Percentiles rank a stretch among this genome's conserved stretches.
Evolutionary conservation across 2,113 vertebrate genomes (phyloP).

Genomic region (Atherinomorus stipes): DNA sequence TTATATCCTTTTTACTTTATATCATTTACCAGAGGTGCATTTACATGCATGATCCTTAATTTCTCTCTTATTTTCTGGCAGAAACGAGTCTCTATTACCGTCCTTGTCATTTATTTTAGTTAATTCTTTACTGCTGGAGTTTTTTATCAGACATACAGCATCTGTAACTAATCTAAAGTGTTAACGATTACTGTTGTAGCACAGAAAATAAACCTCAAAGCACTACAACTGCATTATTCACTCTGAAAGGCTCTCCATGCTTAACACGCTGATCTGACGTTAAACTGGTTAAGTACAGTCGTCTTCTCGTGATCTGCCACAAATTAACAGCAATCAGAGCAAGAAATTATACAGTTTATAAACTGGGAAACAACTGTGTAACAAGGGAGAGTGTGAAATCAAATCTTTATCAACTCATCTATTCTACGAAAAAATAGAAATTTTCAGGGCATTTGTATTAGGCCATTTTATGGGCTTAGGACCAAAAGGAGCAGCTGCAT

Average conservation of each 20-base stretch:
- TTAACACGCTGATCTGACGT: not conserved
- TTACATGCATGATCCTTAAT: no score
- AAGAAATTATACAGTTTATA: not conserved
- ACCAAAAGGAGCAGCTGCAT: no score
- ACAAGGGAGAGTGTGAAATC: not conserved
- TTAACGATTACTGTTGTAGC: not conserved
- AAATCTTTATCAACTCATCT: no score
- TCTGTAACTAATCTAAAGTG: not conserved
- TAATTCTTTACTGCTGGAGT: not conserved
- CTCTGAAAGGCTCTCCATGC: not conserved
- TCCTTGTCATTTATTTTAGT: not conserved
- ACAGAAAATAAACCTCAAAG: not conserved
- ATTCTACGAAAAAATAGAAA: no score
- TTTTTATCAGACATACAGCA: not conserved
- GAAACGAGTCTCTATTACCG: no score
- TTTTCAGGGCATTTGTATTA: not conserved
- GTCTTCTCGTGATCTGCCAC: constrained; percentile 3
- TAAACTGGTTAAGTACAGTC: not conserved
- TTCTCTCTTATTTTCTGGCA: no score
- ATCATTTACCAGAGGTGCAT: no score
- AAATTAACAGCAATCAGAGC: not conserved
- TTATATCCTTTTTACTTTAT: no score
- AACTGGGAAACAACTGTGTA: not conserved
- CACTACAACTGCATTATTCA: not conserved
- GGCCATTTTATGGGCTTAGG: no score